phyloP scores from a whole-genome alignment of 37 sponge, comb jelly and placozoan genomes.

The Trichoplax adhaerens region DNA sequence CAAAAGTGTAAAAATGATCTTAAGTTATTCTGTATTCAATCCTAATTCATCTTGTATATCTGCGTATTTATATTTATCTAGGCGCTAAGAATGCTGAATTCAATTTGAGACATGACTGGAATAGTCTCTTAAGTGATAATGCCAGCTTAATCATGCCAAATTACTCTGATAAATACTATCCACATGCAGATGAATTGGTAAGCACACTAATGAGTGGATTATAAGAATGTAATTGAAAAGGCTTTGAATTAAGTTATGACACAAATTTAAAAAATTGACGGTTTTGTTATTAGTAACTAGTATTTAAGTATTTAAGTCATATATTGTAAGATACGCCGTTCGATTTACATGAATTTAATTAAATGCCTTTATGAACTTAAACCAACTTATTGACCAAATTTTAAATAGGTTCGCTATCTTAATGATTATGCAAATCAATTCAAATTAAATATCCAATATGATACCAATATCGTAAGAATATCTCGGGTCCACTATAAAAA shows the following conservation, averaged over 20 bases:
- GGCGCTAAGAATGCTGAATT: conserved; percentile 82
- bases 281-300: too few species aligned
- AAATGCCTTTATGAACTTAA: too few species aligned
- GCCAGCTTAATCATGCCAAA: conserved; percentile 45
- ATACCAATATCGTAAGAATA: conserved; percentile 49
- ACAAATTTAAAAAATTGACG: too few species aligned
- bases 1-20: too few species aligned
- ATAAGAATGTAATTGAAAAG: not conserved
- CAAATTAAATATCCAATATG: conserved; percentile 57
- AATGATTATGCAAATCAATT: conserved; percentile 56
- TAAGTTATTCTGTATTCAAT: too few species aligned
- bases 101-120: conserved; percentile 94
- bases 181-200: conserved; percentile 67
- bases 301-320: too few species aligned
- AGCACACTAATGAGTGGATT: not conserved
- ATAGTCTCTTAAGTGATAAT: conserved; percentile 78
- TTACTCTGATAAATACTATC: conserved; percentile 78
- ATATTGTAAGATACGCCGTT: too few species aligned
- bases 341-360: too few species aligned
- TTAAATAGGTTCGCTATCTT: conserved; percentile 43
- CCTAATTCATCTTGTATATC: too few species aligned
- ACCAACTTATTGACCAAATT: too few species aligned
- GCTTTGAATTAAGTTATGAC: too few species aligned
- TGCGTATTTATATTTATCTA: not conserved
- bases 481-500: not conserved